phyloP scores from a whole-genome alignment of 2,797 vertebrate species.

The Falco peregrinus region DNA sequence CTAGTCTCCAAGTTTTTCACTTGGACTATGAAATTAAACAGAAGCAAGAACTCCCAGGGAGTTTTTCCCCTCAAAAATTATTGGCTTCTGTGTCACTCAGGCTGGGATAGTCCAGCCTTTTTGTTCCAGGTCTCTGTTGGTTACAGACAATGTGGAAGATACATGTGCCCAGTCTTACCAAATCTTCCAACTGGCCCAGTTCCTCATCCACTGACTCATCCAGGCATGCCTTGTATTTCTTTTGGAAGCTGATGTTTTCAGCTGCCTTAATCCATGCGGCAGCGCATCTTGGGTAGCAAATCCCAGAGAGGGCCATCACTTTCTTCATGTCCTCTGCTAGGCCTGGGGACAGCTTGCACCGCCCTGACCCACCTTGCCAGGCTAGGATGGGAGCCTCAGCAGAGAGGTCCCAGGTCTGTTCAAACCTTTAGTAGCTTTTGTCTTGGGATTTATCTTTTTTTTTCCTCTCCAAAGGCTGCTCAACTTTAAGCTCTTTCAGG shows the following conservation, averaged over 20 bases:
- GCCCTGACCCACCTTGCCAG: neutral
- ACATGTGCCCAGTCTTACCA: conserved; percentile 10
- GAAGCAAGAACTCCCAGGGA: neutral
- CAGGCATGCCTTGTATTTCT: neutral
- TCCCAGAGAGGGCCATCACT: neutral
- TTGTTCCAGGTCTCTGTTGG: conserved; percentile 24
- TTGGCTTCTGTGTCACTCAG: neutral
- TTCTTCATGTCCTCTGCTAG: neutral
- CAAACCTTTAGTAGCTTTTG: neutral
- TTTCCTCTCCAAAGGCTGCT: neutral
- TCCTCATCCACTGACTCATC: conserved; percentile 29
- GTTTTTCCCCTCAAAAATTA: neutral
- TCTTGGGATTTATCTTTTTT: neutral
- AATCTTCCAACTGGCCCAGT: conserved; percentile 29
- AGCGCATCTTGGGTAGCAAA: neutral
- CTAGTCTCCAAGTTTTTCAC: neutral
- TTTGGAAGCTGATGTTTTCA: neutral
- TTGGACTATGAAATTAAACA: conserved; percentile 8
- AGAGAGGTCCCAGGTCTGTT: rapidly evolving
- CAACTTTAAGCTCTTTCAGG: neutral
- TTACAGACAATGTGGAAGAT: neutral
- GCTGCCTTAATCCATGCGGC: neutral
- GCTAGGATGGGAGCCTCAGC: rapidly evolving
- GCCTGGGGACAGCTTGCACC: neutral
- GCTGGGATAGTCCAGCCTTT: neutral